Evolutionary conservation across 2,888 invertebrate species (phyloP).

Genomic region (Caenorhabditis sp.): DNA sequence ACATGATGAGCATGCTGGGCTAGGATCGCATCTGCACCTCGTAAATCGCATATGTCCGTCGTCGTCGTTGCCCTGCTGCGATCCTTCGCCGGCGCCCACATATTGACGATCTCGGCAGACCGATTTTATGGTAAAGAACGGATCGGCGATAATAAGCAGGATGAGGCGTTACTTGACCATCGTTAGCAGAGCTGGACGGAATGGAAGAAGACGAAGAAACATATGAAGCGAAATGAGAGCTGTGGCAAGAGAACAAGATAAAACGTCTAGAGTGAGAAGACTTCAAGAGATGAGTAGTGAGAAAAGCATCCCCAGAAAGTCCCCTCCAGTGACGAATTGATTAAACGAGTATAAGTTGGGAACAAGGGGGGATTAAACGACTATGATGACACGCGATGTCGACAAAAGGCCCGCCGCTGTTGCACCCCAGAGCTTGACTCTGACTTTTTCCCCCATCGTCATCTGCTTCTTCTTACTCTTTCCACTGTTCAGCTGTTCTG

Average conservation of each 20-base stretch:
- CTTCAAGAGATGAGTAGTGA: constrained; percentile 1
- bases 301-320: neutral
- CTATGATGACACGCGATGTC: constrained; percentile 65
- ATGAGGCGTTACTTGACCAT: constrained; percentile 52
- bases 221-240: constrained; percentile 45
- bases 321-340: constrained; percentile 36
- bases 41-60: constrained; percentile 70
- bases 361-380: constrained; percentile 52
- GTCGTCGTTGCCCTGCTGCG: constrained; percentile 49
- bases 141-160: constrained; percentile 30
- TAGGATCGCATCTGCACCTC: constrained; percentile 68
- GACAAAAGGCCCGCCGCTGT: constrained; percentile 4
- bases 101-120: constrained; percentile 54
- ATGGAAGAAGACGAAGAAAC: constrained; percentile 56
- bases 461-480: constrained; percentile 17
- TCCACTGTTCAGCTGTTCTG: constrained; percentile 48
- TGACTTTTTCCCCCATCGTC: constrained; percentile 32
- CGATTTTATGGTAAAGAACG: constrained; percentile 46
- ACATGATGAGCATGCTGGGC: constrained; percentile 63
- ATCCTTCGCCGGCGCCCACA: constrained; percentile 65
- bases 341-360: constrained; percentile 51
- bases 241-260: constrained; percentile 20
- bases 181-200: constrained; percentile 36
- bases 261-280: constrained; percentile 25
- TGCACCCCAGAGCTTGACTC: constrained; percentile 8